Percentiles rank a stretch among this genome's conserved stretches.
Conservation (phyloP, 2,888 invertebrate genomes). For the Pecten maximus region DNA sequence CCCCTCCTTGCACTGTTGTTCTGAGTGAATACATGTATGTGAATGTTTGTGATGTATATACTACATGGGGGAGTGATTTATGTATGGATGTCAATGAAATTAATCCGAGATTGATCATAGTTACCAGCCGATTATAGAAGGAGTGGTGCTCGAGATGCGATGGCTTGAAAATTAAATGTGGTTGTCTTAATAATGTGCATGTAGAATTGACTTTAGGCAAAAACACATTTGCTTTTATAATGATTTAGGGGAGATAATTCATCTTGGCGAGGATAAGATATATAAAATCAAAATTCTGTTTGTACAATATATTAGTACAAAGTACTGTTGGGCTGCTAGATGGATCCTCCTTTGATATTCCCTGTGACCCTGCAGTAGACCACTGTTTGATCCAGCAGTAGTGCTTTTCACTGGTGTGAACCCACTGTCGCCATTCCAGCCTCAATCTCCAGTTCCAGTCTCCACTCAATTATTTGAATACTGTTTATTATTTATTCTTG, state of each 20-base stretch:
- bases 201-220: background rate
- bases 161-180: background rate
- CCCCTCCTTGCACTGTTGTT: background rate
- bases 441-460: background rate
- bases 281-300: background rate
- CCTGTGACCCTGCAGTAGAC: background rate
- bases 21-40: background rate
- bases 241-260: background rate
- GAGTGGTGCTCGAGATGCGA: background rate
- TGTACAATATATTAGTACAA: background rate
- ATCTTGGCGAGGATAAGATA: background rate
- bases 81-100: background rate
- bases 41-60: background rate
- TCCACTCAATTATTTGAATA: background rate
- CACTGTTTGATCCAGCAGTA: background rate
- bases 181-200: background rate
- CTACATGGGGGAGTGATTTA: background rate
- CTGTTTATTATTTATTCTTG: slow-evolving; percentile 19
- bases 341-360: background rate
- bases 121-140: background rate
- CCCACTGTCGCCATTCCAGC: background rate
- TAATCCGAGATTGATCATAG: background rate
- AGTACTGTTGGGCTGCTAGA: background rate
- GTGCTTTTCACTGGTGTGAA: background rate
- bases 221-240: background rate